Base-by-base conservation (phyloP, 2,113 vertebrate genomes). In the Perca flavescens region DNA sequence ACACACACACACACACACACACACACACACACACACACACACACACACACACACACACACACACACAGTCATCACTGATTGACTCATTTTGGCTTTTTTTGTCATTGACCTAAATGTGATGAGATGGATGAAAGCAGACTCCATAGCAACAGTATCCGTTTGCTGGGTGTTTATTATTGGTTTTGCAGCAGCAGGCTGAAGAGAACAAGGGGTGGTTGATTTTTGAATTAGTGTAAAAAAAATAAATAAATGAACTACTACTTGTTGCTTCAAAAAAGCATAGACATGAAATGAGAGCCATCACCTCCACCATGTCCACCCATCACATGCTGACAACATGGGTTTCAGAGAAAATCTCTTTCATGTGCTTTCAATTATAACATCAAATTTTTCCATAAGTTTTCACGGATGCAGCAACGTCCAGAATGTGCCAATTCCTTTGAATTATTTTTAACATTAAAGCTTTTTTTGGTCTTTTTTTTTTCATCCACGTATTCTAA, bases 361-460 rank as follows among this genome's bases (percentile, higher is more conserved):
- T 31, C 53, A 46, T 69, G 64, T 69, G 72, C 40, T 43, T 43
- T 43, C 22, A 61, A 68, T 49, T 47, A 9, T 70, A 16, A 22
- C 19, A 69, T 69, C 3, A 10, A 16, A 8, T 65, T 68, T 47
- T 49, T 54, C 57, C 31, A 25, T 12, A 62, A 21, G 4, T n/a
- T 50, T 21, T 62, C 6, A 19, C 15, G 15, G 47, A 80, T 56
- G 47, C n/a, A 61, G 14, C 40, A 43, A 25, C 11, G 0, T 52
- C 1, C 40, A 49, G 31, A 65, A 57, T 58, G 21, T 40, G 28
- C 5, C 40, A 60, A 62, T 25, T 43, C 40, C 40, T 43, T 43
- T 43, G 40, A 11, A 43, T 43, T 43, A 3, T 2, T 43, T 43
- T 11, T 10, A 43, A 40, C 40, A 43, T 6, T 34, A 34, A 34